Conservation (phyloP, 2,797 vertebrate genomes). For the Pagetopsis macropterus region DNA sequence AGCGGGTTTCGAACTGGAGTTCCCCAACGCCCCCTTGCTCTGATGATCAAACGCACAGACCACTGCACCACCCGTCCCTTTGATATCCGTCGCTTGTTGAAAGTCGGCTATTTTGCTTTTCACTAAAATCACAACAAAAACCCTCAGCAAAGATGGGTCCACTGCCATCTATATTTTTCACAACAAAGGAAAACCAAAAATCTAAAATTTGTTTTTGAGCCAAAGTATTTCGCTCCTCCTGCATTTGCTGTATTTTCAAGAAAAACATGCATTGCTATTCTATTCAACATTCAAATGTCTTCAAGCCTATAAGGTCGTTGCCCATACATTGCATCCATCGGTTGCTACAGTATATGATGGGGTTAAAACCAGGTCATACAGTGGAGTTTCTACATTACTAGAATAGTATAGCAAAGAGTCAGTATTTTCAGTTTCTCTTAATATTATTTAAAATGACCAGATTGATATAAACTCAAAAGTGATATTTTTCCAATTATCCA, state of each 20-base stretch:
- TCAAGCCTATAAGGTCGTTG: not conserved
- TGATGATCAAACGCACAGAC: too few relatives aligned
- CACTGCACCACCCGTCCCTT: too few relatives aligned
- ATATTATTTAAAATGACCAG: not conserved
- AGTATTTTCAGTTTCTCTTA: not conserved
- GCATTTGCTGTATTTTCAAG: not conserved
- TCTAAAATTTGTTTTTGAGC: conserved; percentile 6
- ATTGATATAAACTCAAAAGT: not conserved
- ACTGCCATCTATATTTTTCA: conserved; percentile 13
- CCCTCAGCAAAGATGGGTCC: not conserved
- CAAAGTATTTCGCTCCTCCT: not conserved
- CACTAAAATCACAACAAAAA: conserved; percentile 5
- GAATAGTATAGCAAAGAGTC: not conserved
- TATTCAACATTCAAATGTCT: not conserved
- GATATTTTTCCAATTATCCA: not conserved
- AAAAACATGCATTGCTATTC: not conserved
- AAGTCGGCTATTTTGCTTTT: not conserved
- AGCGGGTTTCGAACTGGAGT: too few relatives aligned
- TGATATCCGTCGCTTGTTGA: not conserved
- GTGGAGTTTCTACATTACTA: not conserved
- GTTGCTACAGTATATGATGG: not conserved
- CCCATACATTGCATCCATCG: too few relatives aligned
- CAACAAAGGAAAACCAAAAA: not conserved
- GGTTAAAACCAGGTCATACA: not conserved
- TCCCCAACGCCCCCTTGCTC: too few relatives aligned